Conservation (phyloP, 2,888 invertebrate species). For the Drosophila vallismaia region DNA sequence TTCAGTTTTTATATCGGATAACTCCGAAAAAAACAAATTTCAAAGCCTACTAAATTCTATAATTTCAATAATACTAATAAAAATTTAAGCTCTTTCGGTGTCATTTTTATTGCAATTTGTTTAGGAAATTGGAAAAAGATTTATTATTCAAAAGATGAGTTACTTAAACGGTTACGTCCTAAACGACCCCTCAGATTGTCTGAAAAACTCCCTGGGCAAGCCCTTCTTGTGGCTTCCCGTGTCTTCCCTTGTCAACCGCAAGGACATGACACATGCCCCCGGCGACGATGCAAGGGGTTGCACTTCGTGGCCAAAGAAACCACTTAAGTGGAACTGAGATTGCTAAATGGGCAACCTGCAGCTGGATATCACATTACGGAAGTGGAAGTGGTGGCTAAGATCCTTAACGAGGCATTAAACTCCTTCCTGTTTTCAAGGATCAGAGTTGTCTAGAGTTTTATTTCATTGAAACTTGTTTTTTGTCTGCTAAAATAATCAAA, state of each 20-base stretch:
- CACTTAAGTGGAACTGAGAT: constrained; percentile 67
- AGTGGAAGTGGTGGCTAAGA: constrained; percentile 36
- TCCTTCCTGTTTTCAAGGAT: constrained; percentile 30
- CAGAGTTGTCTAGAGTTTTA: not conserved
- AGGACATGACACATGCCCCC: constrained; percentile 24
- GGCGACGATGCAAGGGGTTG: constrained; percentile 24
- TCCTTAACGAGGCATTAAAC: constrained; percentile 33
- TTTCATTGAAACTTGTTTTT: not conserved
- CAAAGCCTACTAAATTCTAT: not conserved
- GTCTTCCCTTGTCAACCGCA: constrained; percentile 21
- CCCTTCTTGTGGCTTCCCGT: constrained; percentile 39
- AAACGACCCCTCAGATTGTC: constrained; percentile 9
- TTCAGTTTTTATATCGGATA: not conserved
- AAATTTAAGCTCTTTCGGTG: not conserved
- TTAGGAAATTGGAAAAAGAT: not conserved
- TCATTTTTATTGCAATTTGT: not conserved
- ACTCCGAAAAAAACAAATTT: not conserved
- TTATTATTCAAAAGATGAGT: constrained; percentile 8
- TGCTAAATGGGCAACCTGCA: constrained; percentile 62
- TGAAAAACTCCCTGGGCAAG: constrained; percentile 5
- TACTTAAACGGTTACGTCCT: constrained; percentile 23
- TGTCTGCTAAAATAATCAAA: not conserved
- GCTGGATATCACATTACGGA: constrained; percentile 61
- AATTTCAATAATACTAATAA: not conserved
- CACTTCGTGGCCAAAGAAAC: constrained; percentile 49